These are phyloP conservation scores for Xestia ashworthii DNA, from an alignment of 2,888 invertebrate genomes.

Conservation along the genomic window DNA sequence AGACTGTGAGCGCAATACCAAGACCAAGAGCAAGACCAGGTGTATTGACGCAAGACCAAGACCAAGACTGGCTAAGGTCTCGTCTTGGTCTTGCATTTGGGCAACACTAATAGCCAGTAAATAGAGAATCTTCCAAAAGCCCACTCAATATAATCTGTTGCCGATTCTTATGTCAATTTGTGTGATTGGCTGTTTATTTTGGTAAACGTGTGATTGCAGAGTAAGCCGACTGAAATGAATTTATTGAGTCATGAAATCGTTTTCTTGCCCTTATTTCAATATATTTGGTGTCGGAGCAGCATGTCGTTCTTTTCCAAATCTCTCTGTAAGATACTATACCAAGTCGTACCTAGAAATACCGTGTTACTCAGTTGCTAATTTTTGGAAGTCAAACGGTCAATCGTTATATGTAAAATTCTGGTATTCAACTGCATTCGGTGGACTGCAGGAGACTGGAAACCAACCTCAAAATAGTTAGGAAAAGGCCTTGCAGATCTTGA, in stretches of 20 bases:
- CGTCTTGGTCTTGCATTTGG: no score
- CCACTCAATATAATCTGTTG: not conserved
- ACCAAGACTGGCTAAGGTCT: no score
- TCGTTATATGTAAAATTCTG: not conserved
- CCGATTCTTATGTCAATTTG: not conserved
- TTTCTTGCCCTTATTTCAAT: not conserved
- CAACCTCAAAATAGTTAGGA: not conserved
- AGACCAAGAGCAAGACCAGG: no score
- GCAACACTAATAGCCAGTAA: no score
- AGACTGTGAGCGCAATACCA: no score
- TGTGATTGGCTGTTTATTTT: slow-evolving; percentile 10
- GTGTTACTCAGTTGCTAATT: not conserved
- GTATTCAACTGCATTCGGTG: not conserved
- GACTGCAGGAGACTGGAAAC: not conserved
- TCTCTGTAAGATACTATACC: no score
- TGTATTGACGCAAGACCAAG: no score
- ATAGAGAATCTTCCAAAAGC: not conserved
- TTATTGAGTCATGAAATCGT: no score
- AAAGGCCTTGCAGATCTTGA: not conserved
- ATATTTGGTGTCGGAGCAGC: not conserved
- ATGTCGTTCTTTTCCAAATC: not conserved
- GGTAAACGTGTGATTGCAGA: not conserved
- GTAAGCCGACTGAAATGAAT: not conserved
- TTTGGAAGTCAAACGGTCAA: not conserved
- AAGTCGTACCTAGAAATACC: not conserved